Conservation (phyloP, 2,113 vertebrate species). For the Porphyrio hochstetteri region DNA sequence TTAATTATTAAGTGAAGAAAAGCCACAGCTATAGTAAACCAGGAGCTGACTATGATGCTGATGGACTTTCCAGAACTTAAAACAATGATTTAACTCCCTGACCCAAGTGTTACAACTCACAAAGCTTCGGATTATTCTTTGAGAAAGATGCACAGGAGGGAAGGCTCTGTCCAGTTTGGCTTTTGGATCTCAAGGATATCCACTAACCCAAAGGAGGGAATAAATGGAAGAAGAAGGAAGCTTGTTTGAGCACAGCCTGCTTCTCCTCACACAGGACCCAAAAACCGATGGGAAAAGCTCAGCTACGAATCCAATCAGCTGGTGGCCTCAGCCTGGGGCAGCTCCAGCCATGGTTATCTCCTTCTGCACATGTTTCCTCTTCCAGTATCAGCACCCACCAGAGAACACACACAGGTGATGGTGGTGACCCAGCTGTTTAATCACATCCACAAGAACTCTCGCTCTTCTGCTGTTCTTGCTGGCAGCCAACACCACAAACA, state of each 20-base stretch:
- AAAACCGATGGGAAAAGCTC: background rate
- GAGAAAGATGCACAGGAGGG: background rate
- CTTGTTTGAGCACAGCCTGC: background rate
- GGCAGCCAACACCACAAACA: background rate
- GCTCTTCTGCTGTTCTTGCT: background rate
- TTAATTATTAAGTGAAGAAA: background rate
- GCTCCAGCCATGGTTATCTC: background rate
- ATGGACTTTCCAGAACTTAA: background rate
- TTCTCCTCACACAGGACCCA: background rate
- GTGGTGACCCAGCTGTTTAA: background rate
- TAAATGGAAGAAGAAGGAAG: background rate
- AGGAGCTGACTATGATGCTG: background rate
- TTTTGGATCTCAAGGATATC: background rate
- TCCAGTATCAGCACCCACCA: background rate
- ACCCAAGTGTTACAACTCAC: rapidly evolving
- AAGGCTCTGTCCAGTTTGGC: background rate
- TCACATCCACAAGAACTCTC: background rate
- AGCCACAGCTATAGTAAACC: background rate
- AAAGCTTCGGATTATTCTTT: background rate
- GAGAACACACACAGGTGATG: background rate
- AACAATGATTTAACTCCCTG: background rate
- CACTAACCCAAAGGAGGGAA: background rate
- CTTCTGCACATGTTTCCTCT: background rate
- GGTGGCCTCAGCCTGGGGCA: background rate
- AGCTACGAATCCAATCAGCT: background rate